Evolutionary conservation across 2,888 invertebrate genomes (phyloP).

Genomic region (Diplolepis rosae): DNA sequence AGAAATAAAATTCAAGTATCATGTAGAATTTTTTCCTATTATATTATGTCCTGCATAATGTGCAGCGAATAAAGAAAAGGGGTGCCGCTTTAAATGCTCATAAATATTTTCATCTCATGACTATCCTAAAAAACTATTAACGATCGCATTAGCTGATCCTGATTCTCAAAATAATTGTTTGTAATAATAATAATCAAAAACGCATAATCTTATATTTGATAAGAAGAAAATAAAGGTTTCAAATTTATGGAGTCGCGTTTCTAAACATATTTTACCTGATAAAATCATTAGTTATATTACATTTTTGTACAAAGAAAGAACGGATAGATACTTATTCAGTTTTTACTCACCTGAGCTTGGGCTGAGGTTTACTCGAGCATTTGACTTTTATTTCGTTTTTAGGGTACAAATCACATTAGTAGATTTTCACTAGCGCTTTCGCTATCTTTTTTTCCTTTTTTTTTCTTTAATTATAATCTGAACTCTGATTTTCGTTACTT

Average conservation of each 20-base stretch:
- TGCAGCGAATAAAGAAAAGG: constrained; percentile 10
- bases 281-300: constrained; percentile 6
- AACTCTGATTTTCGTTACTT: constrained; percentile 7
- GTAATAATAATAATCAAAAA: constrained; percentile 10
- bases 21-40: constrained; percentile 10
- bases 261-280: background rate
- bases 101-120: background rate
- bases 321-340: constrained; percentile 66
- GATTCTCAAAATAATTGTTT: background rate
- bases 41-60: constrained; percentile 2
- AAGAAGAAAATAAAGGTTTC: background rate
- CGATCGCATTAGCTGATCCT: background rate
- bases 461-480: background rate
- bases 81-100: background rate
- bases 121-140: constrained; percentile 4
- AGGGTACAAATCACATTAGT: constrained; percentile 28
- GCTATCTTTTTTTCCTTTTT: constrained; percentile 3
- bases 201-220: constrained; percentile 5
- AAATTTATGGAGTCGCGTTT: background rate
- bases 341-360: constrained; percentile 71
- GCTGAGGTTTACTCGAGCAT: constrained; percentile 69
- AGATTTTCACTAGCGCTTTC: too few species aligned
- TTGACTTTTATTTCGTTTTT: constrained; percentile 47
- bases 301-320: constrained; percentile 61
- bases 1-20: constrained; percentile 6